These are phyloP conservation scores for Rotaria magnacalcarata DNA, from an alignment of 2,888 invertebrate species.

Conservation along the genomic window DNA sequence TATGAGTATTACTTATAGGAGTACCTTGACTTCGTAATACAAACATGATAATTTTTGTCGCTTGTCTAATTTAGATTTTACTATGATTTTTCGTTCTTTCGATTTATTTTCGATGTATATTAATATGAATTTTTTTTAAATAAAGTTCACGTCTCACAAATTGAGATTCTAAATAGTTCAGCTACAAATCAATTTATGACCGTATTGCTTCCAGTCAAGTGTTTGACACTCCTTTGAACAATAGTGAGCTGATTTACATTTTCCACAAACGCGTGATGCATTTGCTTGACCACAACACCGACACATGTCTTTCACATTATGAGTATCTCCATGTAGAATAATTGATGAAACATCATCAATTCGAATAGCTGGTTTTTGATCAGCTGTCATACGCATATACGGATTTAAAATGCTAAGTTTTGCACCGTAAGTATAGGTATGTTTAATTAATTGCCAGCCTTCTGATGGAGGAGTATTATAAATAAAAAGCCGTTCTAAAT, in stretches of 20 bases:
- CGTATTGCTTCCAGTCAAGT: conserved; percentile 36
- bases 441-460: neutral
- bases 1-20: too few species aligned
- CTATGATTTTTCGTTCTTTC: too few species aligned
- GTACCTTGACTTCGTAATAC: too few species aligned
- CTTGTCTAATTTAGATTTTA: too few species aligned
- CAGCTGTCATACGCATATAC: conserved; percentile 38
- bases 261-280: conserved; percentile 16
- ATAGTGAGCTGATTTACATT: conserved; percentile 32
- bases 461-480: conserved; percentile 12
- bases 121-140: too few species aligned
- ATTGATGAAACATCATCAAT: conserved; percentile 23
- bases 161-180: neutral
- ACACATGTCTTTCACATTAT: conserved; percentile 36
- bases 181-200: conserved; percentile 35
- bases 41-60: too few species aligned
- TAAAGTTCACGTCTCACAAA: too few species aligned
- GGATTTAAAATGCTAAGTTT: conserved; percentile 32
- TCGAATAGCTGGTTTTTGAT: conserved; percentile 25
- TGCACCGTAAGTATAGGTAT: neutral
- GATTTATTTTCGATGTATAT: too few species aligned
- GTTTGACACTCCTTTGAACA: conserved; percentile 36
- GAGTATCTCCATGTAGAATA: conserved; percentile 34
- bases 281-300: conserved; percentile 36
- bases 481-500: conserved; percentile 17